A percentile compares a stretch with the other conserved stretches of the same genome.
Evolutionary conservation across 2,113 vertebrate genomes (phyloP).

Genomic region (Conger conger): DNA sequence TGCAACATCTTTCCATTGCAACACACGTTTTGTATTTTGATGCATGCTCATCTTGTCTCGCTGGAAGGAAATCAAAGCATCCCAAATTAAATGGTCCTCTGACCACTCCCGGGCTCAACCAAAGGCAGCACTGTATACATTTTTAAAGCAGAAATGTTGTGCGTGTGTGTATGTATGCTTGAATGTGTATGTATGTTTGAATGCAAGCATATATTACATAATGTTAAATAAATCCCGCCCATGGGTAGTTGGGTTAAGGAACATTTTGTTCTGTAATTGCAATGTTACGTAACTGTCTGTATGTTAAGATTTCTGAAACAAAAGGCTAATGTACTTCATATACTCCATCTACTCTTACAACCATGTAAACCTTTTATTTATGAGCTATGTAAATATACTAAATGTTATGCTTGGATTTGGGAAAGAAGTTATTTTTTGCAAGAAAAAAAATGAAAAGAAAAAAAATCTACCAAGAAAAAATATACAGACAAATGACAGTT

Average conservation of each 20-base stretch:
- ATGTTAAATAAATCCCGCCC: background rate
- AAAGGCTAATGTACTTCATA: background rate
- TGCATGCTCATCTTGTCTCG: background rate
- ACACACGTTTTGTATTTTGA: background rate
- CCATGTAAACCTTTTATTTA: no score
- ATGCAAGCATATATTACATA: background rate
- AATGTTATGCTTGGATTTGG: background rate
- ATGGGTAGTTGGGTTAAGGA: background rate
- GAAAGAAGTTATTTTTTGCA: background rate
- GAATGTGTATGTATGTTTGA: no score
- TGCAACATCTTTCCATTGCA: background rate
- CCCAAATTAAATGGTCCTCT: background rate
- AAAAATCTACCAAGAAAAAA: background rate
- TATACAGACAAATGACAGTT: background rate
- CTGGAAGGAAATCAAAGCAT: background rate
- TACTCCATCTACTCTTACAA: background rate
- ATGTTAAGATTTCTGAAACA: slow-evolving; percentile 1
- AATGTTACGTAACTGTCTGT: background rate
- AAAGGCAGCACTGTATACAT: background rate
- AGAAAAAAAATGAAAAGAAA: no score
- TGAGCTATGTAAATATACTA: background rate
- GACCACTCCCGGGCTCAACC: background rate
- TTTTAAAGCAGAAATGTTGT: background rate
- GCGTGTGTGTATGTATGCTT: background rate
- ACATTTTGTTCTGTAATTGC: slow-evolving; percentile 5